Percentiles rank a stretch among this genome's conserved stretches.
These are phyloP conservation scores for Microctonus hyperodae DNA, from an alignment of 2,888 invertebrate genomes.

Conservation along the genomic window DNA sequence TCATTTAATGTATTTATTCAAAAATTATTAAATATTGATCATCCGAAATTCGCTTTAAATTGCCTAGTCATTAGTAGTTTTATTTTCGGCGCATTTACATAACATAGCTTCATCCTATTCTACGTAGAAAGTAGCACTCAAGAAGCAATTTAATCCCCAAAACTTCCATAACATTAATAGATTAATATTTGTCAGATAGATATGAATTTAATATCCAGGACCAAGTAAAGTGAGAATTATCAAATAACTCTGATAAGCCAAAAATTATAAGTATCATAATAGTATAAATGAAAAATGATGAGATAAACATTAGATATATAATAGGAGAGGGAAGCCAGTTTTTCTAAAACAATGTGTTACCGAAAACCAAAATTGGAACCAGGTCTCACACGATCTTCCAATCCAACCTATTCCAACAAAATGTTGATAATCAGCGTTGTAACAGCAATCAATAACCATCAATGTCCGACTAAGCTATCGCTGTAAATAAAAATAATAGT, in stretches of 20 bases:
- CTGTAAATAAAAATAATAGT: constrained; percentile 57
- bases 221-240: background rate
- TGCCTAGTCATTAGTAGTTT: constrained; percentile 19
- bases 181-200: background rate
- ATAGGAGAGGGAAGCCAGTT: constrained; percentile 33
- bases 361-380: constrained; percentile 41
- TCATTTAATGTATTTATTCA: background rate
- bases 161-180: background rate
- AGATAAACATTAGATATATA: constrained; percentile 2
- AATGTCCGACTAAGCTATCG: constrained; percentile 61
- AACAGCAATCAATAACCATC: constrained; percentile 53
- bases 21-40: background rate
- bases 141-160: background rate
- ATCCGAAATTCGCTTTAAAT: background rate
- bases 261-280: constrained; percentile 7
- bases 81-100: constrained; percentile 12
- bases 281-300: constrained; percentile 6
- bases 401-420: constrained; percentile 56
- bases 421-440: constrained; percentile 51
- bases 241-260: background rate
- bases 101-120: constrained; percentile 19
- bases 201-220: background rate
- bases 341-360: constrained; percentile 39
- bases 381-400: constrained; percentile 47
- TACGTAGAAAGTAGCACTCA: constrained; percentile 13